Base-by-base conservation (phyloP, 1,140 invertebrate species). In the Camponotus vicinus region DNA sequence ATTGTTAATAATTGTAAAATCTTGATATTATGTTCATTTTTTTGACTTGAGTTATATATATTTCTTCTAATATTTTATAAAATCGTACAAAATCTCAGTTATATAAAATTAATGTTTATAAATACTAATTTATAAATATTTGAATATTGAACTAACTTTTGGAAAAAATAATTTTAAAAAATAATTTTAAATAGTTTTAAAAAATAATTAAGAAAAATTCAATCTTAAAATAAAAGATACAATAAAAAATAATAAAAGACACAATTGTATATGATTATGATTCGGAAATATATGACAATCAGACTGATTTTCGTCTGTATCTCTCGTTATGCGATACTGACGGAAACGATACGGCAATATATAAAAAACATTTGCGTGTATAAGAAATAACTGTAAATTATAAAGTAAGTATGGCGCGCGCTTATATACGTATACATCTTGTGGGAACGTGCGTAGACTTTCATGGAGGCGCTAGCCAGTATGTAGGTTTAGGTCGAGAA, bases 401-500 rank as follows among this genome's bases (percentile, higher is more conserved):
- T 87, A 85, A 91, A 75, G 73, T 77, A 64, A 57, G 64, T 73
- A 83, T 66, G 73, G 63, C 70, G 59, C 69, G 32, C 63, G 32
- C 67, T 40, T 71, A 63, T 45, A 64, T 67, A 59, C 78, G 37
- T 71, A 70, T 66, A 59, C 67, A 18, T 86, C 78, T 85, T 89
- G 85, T 82, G 79, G 70, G 83, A 88, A 90, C 85, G 90, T 82
- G 78, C 79, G 69, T 82, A 77, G 63, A 78, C 89, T 90, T 82
- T 86, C 70, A 87, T 85, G 78, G 61, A 63, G 82, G 7, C 21
- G 32, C 45, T 57, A 70, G 86, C 42, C 57, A 61, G 66, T 88
- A 93, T 88, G 89, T 88, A 85, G 89, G 88, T 88, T 91, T 86
- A 89, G 89, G 91, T 92, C 89, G 89, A 90, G 89, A 91, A 90